Base-by-base conservation (phyloP, 2,888 invertebrate genomes). In the Leptarthrus brevirostris region DNA sequence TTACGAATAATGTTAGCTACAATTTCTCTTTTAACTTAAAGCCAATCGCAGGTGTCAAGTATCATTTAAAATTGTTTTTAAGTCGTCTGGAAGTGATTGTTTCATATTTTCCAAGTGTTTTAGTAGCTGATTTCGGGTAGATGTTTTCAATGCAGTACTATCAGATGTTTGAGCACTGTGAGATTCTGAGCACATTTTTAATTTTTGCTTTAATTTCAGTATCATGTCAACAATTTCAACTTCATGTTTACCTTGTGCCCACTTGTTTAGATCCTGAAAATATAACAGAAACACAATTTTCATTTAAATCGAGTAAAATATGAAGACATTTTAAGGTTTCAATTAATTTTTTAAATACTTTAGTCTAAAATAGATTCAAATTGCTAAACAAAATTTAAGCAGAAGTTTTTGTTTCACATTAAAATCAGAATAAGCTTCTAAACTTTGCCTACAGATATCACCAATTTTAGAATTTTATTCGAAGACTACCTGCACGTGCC, bases 171-270 rank as follows among this genome's bases (percentile, higher is more conserved):
- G 26, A 10, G 53, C 54, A 20, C 49, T 36, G 69, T 74, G 30
- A n/a, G 66, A 52, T 53, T 72, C 73, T 20, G 77, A 74, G 86
- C 81, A 90, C 78, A 85, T 80, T 80, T 92, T 93, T 81, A 98
- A 86, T 85, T 97, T 97, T 81, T 95, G 94, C 77, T 94, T 90
- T 75, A 99, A 89, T 83, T 96, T 92, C 72, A 99, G 87, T 79
- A 99, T 94, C 92, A 99, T 93, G 83, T 99, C 99, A 6, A 99
- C 97, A 74, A 98, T 91, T 87, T 99, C 98, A 2, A 98, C 97
- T 86, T 98, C 98, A 80, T 95, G 93, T 81, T 96, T 95, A 61
- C 93, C 96, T 80, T 90, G 88, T 0, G 96, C 93, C 97, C 97
- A 98, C 76, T 91, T 89, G 80, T 93, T 91, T 77, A 98, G 87